Percentiles rank a stretch among this genome's conserved stretches.
Conservation (phyloP, 37 sponge, comb jelly and placozoan genomes). For the Eunapius fragilis region DNA sequence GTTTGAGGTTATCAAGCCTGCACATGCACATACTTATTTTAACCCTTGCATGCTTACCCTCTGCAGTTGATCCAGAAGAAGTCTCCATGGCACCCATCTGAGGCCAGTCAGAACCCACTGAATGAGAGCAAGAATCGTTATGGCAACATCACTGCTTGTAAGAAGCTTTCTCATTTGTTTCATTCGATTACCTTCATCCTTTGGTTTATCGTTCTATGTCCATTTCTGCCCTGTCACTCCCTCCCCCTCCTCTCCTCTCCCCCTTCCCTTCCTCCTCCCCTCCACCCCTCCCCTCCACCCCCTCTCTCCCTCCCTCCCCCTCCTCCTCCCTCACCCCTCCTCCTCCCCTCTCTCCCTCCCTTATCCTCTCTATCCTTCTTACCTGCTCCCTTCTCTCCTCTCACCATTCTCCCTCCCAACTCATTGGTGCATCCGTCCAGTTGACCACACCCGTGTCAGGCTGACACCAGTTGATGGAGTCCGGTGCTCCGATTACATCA, state of each 20-base stretch:
- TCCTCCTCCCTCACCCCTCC: not conserved
- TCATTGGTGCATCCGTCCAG: constrained; percentile 14
- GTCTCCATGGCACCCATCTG: constrained; percentile 37
- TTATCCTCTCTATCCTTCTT: too few relatives aligned
- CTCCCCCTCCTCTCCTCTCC: not conserved
- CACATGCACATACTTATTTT: not conserved
- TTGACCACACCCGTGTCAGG: constrained; percentile 76
- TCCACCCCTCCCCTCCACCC: not conserved
- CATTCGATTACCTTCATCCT: not conserved
- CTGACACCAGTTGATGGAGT: constrained; percentile 33
- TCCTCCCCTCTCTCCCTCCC: too few relatives aligned
- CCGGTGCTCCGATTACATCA: constrained; percentile 76
- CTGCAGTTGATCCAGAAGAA: constrained; percentile 39
- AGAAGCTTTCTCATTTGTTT: constrained; percentile 1
- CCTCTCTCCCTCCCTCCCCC: not conserved
- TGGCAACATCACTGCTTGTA: constrained; percentile 86
- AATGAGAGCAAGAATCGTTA: constrained; percentile 90
- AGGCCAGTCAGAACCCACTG: constrained; percentile 39
- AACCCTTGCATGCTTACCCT: not conserved
- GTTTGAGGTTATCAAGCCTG: constrained; percentile 37
- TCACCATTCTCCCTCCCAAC: not conserved
- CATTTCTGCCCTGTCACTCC: not conserved
- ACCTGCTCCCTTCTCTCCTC: not conserved
- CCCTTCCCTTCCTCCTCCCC: too few relatives aligned
- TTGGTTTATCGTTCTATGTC: not conserved